phyloP scores from a whole-genome alignment of 2,797 vertebrate species.

The Acrossocheilus fasciatus region DNA sequence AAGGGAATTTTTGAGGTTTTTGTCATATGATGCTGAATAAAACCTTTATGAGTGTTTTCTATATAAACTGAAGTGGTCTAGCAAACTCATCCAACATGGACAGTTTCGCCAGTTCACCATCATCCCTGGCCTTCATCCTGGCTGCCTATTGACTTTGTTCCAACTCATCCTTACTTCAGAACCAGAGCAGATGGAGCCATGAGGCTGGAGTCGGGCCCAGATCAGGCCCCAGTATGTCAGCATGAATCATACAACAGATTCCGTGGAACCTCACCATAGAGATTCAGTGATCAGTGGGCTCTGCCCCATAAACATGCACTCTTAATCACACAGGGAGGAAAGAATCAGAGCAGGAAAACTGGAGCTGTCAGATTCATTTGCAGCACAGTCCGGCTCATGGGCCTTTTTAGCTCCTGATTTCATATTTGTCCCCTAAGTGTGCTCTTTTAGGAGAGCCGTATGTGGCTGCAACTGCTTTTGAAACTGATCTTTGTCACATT shows the following conservation, averaged over 20 bases:
- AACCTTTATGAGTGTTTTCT: not conserved
- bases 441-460: not conserved
- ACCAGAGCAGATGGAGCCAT: slow-evolving; percentile 63
- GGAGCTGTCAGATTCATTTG: slow-evolving; percentile 11
- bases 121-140: slow-evolving; percentile 40
- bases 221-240: slow-evolving; percentile 60
- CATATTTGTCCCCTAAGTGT: not conserved
- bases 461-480: slow-evolving; percentile 8
- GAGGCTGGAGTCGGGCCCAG: slow-evolving; percentile 58
- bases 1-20: not conserved
- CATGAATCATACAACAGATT: slow-evolving; percentile 62
- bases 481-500: not conserved
- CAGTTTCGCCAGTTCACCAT: slow-evolving; percentile 46
- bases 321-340: slow-evolving; percentile 10
- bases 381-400: not conserved
- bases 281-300: slow-evolving; percentile 50
- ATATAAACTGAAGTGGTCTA: not conserved
- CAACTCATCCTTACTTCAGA: slow-evolving; percentile 58
- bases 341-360: slow-evolving; percentile 23
- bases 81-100: not conserved
- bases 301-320: slow-evolving; percentile 46
- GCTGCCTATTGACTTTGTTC: slow-evolving; percentile 48
- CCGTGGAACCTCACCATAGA: slow-evolving; percentile 48
- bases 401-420: not conserved
- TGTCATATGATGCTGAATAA: not conserved